Conservation (phyloP, 64 coral and sea anemone genomes). For the Stichodactyla mertensii region DNA sequence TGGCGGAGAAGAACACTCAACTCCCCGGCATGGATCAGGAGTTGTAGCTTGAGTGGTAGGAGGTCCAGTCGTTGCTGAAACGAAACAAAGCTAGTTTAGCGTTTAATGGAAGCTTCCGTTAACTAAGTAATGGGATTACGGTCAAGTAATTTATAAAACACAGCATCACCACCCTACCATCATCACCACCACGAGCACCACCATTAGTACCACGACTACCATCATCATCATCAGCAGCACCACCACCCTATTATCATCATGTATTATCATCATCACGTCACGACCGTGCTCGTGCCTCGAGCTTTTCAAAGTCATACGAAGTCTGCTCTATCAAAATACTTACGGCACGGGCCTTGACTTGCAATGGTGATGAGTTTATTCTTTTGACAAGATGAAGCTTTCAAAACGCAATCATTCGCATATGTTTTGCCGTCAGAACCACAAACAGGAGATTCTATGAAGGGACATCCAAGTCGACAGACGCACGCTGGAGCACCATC, state of each 20-base stretch:
- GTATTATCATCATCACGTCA: too few relatives aligned
- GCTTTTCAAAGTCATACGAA: too few relatives aligned
- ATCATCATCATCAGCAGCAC: too few relatives aligned
- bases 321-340: neutral
- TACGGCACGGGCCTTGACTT: conserved; percentile 1
- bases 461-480: neutral
- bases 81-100: neutral
- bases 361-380: conserved; percentile 22
- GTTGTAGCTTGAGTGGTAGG: neutral
- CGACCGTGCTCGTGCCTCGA: too few relatives aligned
- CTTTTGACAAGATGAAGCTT: conserved; percentile 19
- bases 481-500: neutral
- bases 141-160: too few relatives aligned
- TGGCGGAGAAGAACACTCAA: neutral
- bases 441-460: conserved; percentile 13
- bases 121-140: too few relatives aligned
- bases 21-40: neutral
- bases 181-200: too few relatives aligned
- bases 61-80: neutral
- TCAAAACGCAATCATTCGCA: conserved; percentile 34
- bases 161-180: too few relatives aligned
- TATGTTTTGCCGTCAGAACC: conserved; percentile 33
- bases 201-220: too few relatives aligned
- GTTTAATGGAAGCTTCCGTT: too few relatives aligned
- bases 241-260: too few relatives aligned